phyloP scores from a whole-genome alignment of 2,888 invertebrate genomes.

The Leuctra nigra region DNA sequence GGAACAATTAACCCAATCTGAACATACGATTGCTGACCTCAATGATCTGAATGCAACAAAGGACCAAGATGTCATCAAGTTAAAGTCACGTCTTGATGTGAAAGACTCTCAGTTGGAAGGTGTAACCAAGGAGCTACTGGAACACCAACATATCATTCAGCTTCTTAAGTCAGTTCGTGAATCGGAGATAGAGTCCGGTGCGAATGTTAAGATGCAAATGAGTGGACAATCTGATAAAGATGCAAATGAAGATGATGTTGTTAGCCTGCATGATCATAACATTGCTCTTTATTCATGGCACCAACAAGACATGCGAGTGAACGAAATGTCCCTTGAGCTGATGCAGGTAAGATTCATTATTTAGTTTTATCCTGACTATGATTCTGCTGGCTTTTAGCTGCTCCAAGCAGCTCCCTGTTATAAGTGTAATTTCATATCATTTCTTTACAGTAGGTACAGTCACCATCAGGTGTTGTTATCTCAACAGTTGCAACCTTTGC shows the following conservation, averaged over 20 bases:
- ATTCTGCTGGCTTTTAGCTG: no score
- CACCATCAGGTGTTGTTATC: no score
- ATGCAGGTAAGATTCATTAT: slow-evolving; percentile 53
- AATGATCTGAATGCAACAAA: neutral
- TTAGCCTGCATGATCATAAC: slow-evolving; percentile 62
- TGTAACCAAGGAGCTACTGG: neutral
- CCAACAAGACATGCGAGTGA: slow-evolving; percentile 77
- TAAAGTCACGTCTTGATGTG: neutral
- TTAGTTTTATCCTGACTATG: no score
- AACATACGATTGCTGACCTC: neutral
- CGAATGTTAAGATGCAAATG: no score
- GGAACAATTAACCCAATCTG: neutral
- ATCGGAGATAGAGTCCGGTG: no score
- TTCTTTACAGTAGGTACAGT: no score
- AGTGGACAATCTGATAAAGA: neutral
- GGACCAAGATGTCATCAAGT: neutral
- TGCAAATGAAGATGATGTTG: neutral
- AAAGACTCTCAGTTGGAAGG: neutral
- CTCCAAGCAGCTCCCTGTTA: no score
- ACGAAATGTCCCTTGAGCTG: slow-evolving; percentile 78
- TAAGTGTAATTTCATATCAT: no score
- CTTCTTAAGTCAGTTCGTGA: neutral
- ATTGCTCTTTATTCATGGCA: slow-evolving; percentile 78
- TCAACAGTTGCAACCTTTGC: no score
- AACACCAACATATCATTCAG: neutral